Evolutionary conservation across 2,797 vertebrate species (phyloP), one percentile per base, ranked within the genome.

Genomic region (Oreonectes daqikongensis): DNA sequence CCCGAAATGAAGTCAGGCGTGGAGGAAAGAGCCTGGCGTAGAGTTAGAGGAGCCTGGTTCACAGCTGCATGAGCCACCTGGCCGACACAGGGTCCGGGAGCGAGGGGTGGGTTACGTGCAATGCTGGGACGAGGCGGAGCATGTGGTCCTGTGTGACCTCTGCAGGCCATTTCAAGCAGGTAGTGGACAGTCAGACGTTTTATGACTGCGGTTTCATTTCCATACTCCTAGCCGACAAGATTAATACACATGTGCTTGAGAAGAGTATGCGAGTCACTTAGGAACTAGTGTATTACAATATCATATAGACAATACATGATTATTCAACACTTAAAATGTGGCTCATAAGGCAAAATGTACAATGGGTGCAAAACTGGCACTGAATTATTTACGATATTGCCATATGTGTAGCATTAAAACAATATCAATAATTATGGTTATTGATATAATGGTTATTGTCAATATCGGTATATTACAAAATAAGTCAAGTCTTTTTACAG

Each of bases 31-130:
- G 75, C 75, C 79, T 72, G 75, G 77, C 15, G 53, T 44, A 84
- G 77, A 64, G 53, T 1, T 24, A 76, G 38, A 18, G 12, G 38
- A 63, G 72, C 35, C 73, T 61, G 53, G 48, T 71, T 40, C 52
- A 79, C 78, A 84, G 81, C 81, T 82, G 83, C 69, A 38, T 0
- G 30, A 59, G 59, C 73, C 81, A 76, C 82, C 86, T 87, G 83
- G 86, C 70, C 65, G 55, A 52, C 67, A 24, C 44, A 44, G 63
- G 63, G 20, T 15, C 32, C 28, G 3, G 52, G 40, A 22, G 26
- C 30, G 11, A 24, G 48, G 75, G 72, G 32, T 26, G 6, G 77
- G 81, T 81, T 72, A 78, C 4, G 22, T 53, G 60, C 75, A 30
- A 53, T 32, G 53, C 66, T 63, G 57, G 57, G 48, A 53, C 1